These are phyloP conservation scores for Tridacna crocea DNA, from an alignment of 2,888 invertebrate species.

Conservation along the genomic window DNA sequence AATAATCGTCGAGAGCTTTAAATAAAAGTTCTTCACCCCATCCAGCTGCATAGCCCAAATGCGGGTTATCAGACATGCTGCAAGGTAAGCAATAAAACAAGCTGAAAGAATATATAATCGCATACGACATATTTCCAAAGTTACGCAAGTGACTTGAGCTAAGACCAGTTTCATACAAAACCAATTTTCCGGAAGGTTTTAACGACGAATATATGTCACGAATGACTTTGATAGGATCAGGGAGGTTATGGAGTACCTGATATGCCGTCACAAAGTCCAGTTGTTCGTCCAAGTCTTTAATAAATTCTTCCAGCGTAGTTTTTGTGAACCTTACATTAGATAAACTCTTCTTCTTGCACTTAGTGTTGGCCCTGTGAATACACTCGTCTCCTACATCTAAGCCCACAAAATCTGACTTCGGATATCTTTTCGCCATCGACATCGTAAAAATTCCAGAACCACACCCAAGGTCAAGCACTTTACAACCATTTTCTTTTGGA, in stretches of 20 bases:
- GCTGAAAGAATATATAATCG: not conserved
- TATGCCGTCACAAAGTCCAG: not conserved
- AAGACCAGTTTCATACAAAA: not conserved
- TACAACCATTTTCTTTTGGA: no score
- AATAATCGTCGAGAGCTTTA: not conserved
- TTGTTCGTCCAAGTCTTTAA: not conserved
- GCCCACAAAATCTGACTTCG: not conserved
- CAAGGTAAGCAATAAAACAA: constrained; percentile 1
- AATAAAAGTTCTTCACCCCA: not conserved
- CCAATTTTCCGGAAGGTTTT: not conserved
- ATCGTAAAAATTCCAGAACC: no score
- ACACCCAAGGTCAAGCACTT: no score
- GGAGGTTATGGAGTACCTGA: constrained; percentile 6
- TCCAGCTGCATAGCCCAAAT: not conserved
- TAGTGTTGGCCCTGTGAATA: not conserved
- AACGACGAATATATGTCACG: not conserved
- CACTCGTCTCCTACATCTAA: not conserved
- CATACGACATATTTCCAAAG: not conserved
- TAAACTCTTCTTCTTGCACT: not conserved
- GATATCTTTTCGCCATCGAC: no score
- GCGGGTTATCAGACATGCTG: constrained; percentile 3
- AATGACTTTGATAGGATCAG: not conserved
- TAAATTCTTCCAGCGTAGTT: not conserved
- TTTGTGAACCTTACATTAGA: not conserved
- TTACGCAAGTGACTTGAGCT: not conserved